Percentiles rank a stretch among this genome's conserved stretches.
phyloP scores from a whole-genome alignment of 2,888 invertebrate species.

The Polyploca ridens region DNA sequence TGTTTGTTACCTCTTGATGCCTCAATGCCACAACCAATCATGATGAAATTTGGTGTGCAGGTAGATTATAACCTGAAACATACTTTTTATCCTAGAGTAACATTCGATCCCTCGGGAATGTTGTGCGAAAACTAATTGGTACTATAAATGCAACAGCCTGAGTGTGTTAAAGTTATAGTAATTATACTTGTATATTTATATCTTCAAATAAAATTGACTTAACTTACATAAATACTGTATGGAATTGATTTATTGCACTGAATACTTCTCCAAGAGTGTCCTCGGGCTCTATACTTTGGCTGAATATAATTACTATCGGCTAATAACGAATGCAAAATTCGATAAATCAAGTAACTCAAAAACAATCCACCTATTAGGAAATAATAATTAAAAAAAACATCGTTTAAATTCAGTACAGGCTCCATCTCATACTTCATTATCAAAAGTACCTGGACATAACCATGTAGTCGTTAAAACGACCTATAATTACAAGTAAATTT shows the following conservation, averaged over 20 bases:
- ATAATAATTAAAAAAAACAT: slow-evolving; percentile 71
- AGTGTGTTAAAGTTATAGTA: no score
- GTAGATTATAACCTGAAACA: no score
- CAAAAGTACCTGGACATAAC: background rate
- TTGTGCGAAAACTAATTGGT: no score
- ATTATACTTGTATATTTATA: background rate
- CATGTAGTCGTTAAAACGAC: slow-evolving; percentile 14
- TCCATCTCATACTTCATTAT: slow-evolving; percentile 43
- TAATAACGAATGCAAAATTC: slow-evolving; percentile 66
- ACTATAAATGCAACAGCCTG: no score
- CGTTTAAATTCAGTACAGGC: slow-evolving; percentile 50
- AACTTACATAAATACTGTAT: slow-evolving; percentile 76
- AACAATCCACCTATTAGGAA: slow-evolving; percentile 71
- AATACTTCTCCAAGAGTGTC: slow-evolving; percentile 81
- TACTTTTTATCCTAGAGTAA: no score
- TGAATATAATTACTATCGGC: slow-evolving; percentile 67
- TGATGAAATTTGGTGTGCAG: no score
- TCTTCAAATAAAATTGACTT: background rate
- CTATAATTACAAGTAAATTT: no score
- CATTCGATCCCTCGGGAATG: no score
- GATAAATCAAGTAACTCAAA: slow-evolving; percentile 70
- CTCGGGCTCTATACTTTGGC: slow-evolving; percentile 62
- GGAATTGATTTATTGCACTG: slow-evolving; percentile 80
- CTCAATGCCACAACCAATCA: no score
- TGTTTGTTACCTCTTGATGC: no score